phyloP scores from a whole-genome alignment of 2,113 vertebrate genomes.

The Okapia johnstoni region DNA sequence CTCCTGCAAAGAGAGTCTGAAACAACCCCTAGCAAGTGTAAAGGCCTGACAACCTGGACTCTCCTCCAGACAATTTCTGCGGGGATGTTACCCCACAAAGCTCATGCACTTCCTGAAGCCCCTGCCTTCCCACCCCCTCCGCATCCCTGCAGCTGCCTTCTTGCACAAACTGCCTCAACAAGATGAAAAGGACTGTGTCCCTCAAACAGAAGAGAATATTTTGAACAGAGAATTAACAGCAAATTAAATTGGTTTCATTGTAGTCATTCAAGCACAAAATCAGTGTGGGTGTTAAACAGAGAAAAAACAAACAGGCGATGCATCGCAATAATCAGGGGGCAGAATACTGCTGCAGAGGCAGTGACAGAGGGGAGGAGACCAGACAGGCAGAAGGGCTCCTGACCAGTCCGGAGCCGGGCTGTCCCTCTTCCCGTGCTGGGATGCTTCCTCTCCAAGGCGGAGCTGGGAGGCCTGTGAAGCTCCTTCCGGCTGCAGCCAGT shows the following conservation, averaged over 20 bases:
- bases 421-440: neutral
- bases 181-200: slow-evolving; percentile 50
- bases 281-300: slow-evolving; percentile 64
- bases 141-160: neutral
- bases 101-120: neutral
- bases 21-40: neutral
- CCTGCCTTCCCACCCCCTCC: fast-evolving
- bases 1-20: neutral
- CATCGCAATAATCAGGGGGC: slow-evolving; percentile 30
- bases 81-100: neutral
- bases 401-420: neutral
- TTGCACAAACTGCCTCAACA: neutral
- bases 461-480: neutral
- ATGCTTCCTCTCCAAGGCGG: neutral
- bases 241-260: slow-evolving; percentile 71
- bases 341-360: slow-evolving; percentile 23
- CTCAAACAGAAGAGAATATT: slow-evolving; percentile 66
- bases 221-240: slow-evolving; percentile 73
- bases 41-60: neutral
- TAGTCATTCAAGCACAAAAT: slow-evolving; percentile 71
- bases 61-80: neutral
- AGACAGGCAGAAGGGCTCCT: fast-evolving
- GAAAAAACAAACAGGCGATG: slow-evolving; percentile 62
- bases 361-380: neutral
- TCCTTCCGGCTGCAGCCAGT: neutral